A percentile compares a stretch with the other conserved stretches of the same genome.
These are phyloP conservation scores for Artibeus lituratus DNA, from an alignment of 2,797 vertebrate genomes.

Conservation along the genomic window DNA sequence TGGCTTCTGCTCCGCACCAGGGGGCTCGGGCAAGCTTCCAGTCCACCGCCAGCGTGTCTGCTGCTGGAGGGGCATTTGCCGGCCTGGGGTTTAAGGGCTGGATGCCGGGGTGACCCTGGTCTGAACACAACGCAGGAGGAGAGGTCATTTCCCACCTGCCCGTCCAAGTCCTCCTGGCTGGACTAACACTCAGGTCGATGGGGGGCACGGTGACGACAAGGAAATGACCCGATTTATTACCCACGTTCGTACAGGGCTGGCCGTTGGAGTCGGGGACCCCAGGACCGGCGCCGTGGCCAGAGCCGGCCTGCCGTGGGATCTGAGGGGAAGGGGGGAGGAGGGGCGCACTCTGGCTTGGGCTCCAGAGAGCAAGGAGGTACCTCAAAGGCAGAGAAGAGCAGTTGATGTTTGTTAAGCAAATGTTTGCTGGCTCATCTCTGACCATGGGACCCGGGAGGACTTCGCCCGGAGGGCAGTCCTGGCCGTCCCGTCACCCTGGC, in stretches of 20 bases:
- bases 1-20: fast-evolving
- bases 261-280: neutral
- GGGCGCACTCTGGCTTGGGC: too few relatives aligned
- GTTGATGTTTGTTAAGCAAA: neutral
- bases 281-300: too few relatives aligned
- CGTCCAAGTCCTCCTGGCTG: neutral
- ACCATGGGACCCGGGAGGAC: neutral
- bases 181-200: neutral
- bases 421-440: neutral
- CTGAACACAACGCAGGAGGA: neutral
- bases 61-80: too few relatives aligned
- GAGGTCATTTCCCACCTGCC: neutral
- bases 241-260: too few relatives aligned
- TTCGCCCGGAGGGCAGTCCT: fast-evolving
- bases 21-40: neutral
- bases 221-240: too few relatives aligned
- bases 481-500: neutral
- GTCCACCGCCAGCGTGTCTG: too few relatives aligned
- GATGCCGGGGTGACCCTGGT: too few relatives aligned
- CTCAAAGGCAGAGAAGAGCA: neutral
- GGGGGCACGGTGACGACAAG: fast-evolving
- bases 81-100: neutral
- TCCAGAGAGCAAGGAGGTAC: neutral
- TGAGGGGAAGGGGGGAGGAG: neutral
- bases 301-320: too few relatives aligned